Base-by-base conservation (phyloP, 2,888 invertebrate species). In the Drosophila setosimentum region DNA sequence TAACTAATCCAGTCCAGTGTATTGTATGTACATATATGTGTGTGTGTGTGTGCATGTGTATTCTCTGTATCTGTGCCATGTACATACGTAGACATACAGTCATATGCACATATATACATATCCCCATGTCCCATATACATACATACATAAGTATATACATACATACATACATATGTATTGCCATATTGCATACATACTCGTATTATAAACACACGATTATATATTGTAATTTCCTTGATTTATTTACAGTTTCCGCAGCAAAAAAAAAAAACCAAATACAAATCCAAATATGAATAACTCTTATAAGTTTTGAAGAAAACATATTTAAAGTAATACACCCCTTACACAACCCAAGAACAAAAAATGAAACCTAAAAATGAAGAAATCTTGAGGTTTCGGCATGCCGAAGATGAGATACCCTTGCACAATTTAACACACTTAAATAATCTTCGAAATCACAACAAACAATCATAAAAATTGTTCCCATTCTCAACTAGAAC, bases 211-310 rank as follows among this genome's bases (percentile, higher is more conserved):
- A 53, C 62, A 63, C 55, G 21, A 40, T 76, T 76, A 71, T 64
- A 40, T 59, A 78, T 78, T 78, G 78, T 78, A 71, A 72, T 78
- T 82, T 80, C 51, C 54, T 69, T 75, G 16, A 70, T 71, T 75
- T 78, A 35, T 51, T 78, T 70, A 74, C 70, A 70, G 70, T 66
- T 60, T 53, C 54, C 37, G 60, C 71, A 57, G 42, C 58, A 67
- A 29, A 45, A 53, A 51, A 27, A 62, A 57, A 35, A 42, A n/a
- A 40, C 7, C 16, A 24, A 24, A 45, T 37, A 45, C 35, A 30
- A 37, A 57, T 18, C 55, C 7, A 35, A 45, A 42, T 32, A 57
- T 29, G 51, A 59, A 30, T 32, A 60, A 55, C 11, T 45, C 24
- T 59, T 65, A 62, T 73, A 55, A 73, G 68, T 73, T 76, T 63